Base-by-base conservation (phyloP, 1,140 invertebrate species). In the Drosophila sechellia region DNA sequence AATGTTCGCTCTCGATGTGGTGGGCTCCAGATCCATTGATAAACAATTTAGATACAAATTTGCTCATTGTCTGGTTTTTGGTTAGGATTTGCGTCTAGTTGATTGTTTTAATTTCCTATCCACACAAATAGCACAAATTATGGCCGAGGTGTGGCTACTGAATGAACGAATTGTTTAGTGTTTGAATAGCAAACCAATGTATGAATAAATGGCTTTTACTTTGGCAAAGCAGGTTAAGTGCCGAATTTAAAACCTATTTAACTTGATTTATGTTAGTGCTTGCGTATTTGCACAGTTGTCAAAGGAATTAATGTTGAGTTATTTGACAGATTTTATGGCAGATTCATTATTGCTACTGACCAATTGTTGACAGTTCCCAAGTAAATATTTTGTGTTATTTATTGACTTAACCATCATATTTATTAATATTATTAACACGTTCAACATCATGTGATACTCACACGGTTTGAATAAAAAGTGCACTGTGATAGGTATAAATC, bases 21-120 rank as follows among this genome's bases (percentile, higher is more conserved):
- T 27, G 50, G 64, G 45, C 61, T 75, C 71, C 54, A 76, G 72
- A 66, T 75, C 59, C 72, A 76, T 76, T 75, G 68, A 66, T 76
- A 76, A 76, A 75, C 72, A 76, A 58, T 76, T 76, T 17, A 39
- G n/a, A 61, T 40, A 76, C 60, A 75, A 46, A 43, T 66, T 76
- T 52, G 72, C 60, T 76, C 72, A 66, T 75, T 76, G 71, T 76
- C 54, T 76, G 46, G 52, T 46, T 55, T 40, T 70, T 12, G 46
- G 55, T 50, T 59, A 46, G 34, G 34, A 37, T 46, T 49, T 61
- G 43, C 31, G 48, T 40, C 34, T 35, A 76, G 49, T 65, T 48
- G 43, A 57, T 65, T 65, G 61, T 72, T 76, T 25, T 39, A 65
- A 58, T 76, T 76, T 76, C 46, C 64, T 68, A 60, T 65, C 39